Evolutionary conservation across 2,797 vertebrate genomes (phyloP), one percentile per base, ranked within the genome.

Genomic region (Mus caroli): DNA sequence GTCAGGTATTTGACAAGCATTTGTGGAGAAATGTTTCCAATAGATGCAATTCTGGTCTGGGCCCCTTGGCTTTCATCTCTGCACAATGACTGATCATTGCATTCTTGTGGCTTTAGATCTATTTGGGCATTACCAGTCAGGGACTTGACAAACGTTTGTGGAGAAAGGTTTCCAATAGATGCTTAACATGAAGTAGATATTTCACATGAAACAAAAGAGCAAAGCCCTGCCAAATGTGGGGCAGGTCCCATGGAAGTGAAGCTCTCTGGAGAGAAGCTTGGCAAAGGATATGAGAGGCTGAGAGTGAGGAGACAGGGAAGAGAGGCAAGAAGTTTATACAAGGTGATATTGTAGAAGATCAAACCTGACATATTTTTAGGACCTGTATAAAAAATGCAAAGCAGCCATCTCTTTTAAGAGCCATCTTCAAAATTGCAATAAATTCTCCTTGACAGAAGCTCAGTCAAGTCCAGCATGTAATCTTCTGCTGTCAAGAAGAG

Each of bases 401-500:
- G 62, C 73, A 96, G 73, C 92, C 88, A 79, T 91, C 75, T 92
- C 94, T 94, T 94, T 96, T 96, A 96, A 96, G 92, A 97, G 90
- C 60, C 91, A 76, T 90, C 94, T 95, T 94, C 6, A 5, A 95
- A 97, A 94, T 64, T 92, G 93, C 89, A 96, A 95, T 96, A 97
- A 96, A 98, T 96, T 96, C 80, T 83, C 84, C 86, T 86, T 90
- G 93, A 94, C 94, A 96, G 96, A 96, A 96, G 95, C 89, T 95
- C 96, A 86, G 95, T 96, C 97, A 97, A 95, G 96, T 92, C 91
- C 97, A 95, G 92, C 87, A 90, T 90, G 80, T 62, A 95, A 97
- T 96, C 97, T 86, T 94, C 97, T 5, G 1, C 95, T 97, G 94
- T 97, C 96, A 95, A 71, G 84, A 96, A 95, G 90, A 96, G 56